phyloP scores from a whole-genome alignment of 2,888 invertebrate genomes.

The Scaptomyza caliginosa region DNA sequence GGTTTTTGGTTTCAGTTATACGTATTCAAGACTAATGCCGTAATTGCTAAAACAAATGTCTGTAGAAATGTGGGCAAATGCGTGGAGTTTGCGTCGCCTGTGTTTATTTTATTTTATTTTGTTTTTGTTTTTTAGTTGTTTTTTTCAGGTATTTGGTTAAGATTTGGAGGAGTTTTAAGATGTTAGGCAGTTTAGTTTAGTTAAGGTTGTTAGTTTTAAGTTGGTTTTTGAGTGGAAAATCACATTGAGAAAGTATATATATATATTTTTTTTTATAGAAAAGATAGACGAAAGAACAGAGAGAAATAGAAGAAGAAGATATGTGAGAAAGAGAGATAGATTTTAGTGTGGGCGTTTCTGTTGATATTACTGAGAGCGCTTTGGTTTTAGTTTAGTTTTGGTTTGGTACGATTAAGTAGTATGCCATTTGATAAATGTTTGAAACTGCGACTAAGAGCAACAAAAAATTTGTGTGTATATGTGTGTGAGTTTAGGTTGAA shows the following conservation, averaged over 20 bases:
- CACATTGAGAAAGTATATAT: slow-evolving; percentile 63
- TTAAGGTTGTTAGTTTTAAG: slow-evolving; percentile 40
- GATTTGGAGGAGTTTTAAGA: slow-evolving; percentile 33
- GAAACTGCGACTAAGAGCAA: slow-evolving; percentile 13
- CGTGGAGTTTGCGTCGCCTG: slow-evolving; percentile 83
- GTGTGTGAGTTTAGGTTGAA: too few relatives aligned
- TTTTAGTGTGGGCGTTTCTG: slow-evolving; percentile 66
- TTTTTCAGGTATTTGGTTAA: slow-evolving; percentile 14
- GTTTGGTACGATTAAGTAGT: slow-evolving; percentile 31
- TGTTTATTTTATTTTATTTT: slow-evolving; percentile 50
- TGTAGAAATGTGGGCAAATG: slow-evolving; percentile 82
- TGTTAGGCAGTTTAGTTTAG: slow-evolving; percentile 29
- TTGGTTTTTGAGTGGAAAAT: slow-evolving; percentile 42
- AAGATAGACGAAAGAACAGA: slow-evolving; percentile 61
- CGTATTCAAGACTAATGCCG: slow-evolving; percentile 70
- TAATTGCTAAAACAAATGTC: slow-evolving; percentile 83
- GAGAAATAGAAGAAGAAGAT: slow-evolving; percentile 55
- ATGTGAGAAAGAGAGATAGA: slow-evolving; percentile 65
- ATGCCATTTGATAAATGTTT: slow-evolving; percentile 36
- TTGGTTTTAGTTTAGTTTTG: slow-evolving; percentile 12
- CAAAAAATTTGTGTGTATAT: not conserved
- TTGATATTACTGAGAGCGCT: slow-evolving; percentile 33
- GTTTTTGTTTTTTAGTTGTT: too few relatives aligned
- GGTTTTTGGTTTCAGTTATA: slow-evolving; percentile 52
- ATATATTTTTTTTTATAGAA: too few relatives aligned